Evolutionary conservation across 2,888 invertebrate species (phyloP).

Genomic region (Cosmorhoe ocellata): DNA sequence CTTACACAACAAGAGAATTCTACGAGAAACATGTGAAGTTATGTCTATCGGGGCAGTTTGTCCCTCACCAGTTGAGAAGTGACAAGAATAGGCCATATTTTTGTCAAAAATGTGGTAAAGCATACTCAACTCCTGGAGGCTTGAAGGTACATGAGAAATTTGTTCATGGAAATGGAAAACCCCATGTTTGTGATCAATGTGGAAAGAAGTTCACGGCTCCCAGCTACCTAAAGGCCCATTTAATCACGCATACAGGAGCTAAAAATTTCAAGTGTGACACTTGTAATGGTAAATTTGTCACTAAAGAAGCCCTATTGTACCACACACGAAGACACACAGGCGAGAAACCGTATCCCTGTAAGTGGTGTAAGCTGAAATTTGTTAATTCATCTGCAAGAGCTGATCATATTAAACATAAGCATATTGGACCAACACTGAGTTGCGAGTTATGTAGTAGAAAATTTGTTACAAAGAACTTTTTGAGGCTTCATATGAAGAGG

Average conservation of each 20-base stretch:
- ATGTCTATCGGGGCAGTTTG: slow-evolving; percentile 59
- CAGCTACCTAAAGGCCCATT: slow-evolving; percentile 37
- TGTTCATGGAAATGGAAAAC: slow-evolving; percentile 51
- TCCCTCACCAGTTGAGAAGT: slow-evolving; percentile 65
- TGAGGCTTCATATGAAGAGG: slow-evolving; percentile 63
- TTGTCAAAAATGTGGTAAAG: slow-evolving; percentile 58
- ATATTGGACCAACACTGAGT: slow-evolving; percentile 63
- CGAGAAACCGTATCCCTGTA: slow-evolving; percentile 69
- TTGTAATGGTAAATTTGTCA: slow-evolving; percentile 64
- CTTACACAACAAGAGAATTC: slow-evolving; percentile 63
- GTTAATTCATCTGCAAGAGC: slow-evolving; percentile 73
- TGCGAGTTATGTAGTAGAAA: slow-evolving; percentile 68
- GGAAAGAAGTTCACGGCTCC: slow-evolving; percentile 19
- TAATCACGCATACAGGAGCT: slow-evolving; percentile 67
- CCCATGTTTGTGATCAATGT: slow-evolving; percentile 44
- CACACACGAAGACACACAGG: slow-evolving; percentile 73
- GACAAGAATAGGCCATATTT: slow-evolving; percentile 31
- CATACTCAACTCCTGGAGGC: slow-evolving; percentile 56
- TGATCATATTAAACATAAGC: slow-evolving; percentile 72
- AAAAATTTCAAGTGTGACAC: slow-evolving; percentile 68
- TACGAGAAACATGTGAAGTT: slow-evolving; percentile 63
- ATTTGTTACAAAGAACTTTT: slow-evolving; percentile 68
- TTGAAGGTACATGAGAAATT: slow-evolving; percentile 58
- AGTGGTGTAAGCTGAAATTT: slow-evolving; percentile 63
- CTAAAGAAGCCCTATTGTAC: slow-evolving; percentile 70